Conservation (phyloP, 2,888 invertebrate genomes). For the Heliconius aoede region DNA sequence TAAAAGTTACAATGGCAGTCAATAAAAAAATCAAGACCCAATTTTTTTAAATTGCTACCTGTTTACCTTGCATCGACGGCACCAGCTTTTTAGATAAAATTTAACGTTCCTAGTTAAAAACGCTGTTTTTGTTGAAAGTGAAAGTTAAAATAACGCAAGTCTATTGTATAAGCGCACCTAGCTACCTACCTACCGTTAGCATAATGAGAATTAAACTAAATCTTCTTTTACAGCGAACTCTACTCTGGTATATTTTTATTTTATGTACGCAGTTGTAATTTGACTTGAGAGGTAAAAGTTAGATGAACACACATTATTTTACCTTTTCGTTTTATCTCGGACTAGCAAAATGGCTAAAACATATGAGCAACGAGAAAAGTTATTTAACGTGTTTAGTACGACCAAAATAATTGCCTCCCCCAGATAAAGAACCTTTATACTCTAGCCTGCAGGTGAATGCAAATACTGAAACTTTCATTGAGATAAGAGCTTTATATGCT, state of each 20-base stretch:
- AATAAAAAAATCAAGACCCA: conserved; percentile 41
- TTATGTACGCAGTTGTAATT: conserved; percentile 47
- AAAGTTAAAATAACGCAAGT: conserved; percentile 55
- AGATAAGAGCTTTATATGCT: conserved; percentile 61
- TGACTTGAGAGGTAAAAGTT: conserved; percentile 50
- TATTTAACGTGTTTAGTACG: conserved; percentile 59
- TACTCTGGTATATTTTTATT: conserved; percentile 30
- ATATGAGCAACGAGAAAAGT: conserved; percentile 60
- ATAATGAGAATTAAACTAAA: conserved; percentile 28
- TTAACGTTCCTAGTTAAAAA: conserved; percentile 28
- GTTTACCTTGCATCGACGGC: conserved; percentile 44
- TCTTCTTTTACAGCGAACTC: conserved; percentile 25
- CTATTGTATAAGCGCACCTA: background rate
- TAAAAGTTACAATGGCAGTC: conserved; percentile 21
- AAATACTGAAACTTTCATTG: conserved; percentile 57
- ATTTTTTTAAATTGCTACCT: conserved; percentile 47
- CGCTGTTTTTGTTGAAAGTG: conserved; percentile 71
- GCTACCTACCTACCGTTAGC: background rate
- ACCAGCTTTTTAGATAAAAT: conserved; percentile 56
- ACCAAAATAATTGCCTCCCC: conserved; percentile 67
- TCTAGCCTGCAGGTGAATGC: conserved; percentile 68
- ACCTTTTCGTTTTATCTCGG: conserved; percentile 54
- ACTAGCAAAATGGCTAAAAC: conserved; percentile 51
- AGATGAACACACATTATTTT: conserved; percentile 50
- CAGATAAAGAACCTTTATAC: conserved; percentile 56